These are phyloP conservation scores for Diadophis punctatus DNA, from an alignment of 2,113 vertebrate genomes.

Conservation along the genomic window DNA sequence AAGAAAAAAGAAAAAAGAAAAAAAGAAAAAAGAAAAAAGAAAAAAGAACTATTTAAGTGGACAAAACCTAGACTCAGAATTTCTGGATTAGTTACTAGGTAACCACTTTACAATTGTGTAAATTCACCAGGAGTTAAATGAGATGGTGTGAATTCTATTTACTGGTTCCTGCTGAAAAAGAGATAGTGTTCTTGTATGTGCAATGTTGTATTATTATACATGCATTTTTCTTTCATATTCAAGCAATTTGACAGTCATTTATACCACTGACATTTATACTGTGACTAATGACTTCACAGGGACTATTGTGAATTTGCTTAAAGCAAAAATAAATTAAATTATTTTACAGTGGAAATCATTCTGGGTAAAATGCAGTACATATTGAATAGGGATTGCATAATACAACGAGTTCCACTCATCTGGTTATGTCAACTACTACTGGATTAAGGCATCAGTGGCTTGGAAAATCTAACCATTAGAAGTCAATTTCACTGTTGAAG, in stretches of 20 bases:
- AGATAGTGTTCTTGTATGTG: not conserved
- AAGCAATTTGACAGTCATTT: constrained; percentile 8
- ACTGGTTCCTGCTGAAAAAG: not conserved
- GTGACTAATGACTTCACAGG: constrained; percentile 4
- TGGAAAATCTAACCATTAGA: constrained; percentile 24
- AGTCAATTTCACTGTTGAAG: not conserved
- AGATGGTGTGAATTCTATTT: not conserved
- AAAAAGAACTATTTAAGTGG: not conserved
- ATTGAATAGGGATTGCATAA: constrained; percentile 12
- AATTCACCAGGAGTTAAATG: not conserved
- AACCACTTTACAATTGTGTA: not conserved
- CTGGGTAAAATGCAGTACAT: not conserved
- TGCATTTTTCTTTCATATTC: not conserved
- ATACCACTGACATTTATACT: not conserved
- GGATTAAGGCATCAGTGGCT: constrained; percentile 1
- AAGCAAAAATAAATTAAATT: constrained; percentile 20
- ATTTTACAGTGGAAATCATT: constrained; percentile 7
- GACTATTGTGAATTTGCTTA: constrained; percentile 4
- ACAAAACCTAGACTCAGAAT: not conserved
- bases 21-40: not conserved
- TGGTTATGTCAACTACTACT: not conserved
- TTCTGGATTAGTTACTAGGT: constrained; percentile 8
- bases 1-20: no score
- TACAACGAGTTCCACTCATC: constrained; percentile 3
- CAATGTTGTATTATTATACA: not conserved